phyloP scores from a whole-genome alignment of 2,113 vertebrate genomes.

The Andinoacara biseriatus region DNA sequence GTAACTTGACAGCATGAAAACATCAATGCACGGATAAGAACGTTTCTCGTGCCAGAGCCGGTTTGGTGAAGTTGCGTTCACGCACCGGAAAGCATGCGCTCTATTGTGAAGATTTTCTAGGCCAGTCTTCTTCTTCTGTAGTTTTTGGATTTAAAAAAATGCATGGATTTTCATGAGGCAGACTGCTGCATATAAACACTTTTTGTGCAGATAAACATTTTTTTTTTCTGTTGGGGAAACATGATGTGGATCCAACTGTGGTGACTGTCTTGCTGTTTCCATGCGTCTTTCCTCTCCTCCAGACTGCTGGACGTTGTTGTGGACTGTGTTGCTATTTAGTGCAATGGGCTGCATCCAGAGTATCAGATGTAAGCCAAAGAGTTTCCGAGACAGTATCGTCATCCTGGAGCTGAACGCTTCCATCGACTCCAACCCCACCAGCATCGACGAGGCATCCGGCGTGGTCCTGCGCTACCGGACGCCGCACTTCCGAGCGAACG shows the following conservation, averaged over 20 bases:
- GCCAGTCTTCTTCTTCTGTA: conserved; percentile 10
- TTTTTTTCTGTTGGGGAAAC: not conserved
- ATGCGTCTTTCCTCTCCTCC: conserved; percentile 84
- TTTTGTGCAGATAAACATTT: conserved; percentile 29
- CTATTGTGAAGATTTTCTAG: conserved; percentile 9
- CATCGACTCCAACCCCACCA: conserved; percentile 95
- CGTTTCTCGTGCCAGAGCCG: conserved; percentile 31
- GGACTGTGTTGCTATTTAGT: conserved; percentile 84
- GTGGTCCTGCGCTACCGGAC: conserved; percentile 97
- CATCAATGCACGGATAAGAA: conserved; percentile 39
- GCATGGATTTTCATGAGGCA: conserved; percentile 49
- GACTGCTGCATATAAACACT: conserved; percentile 19
- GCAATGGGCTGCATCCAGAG: conserved; percentile 99
- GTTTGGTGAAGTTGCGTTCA: conserved; percentile 44
- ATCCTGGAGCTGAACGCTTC: conserved; percentile 93
- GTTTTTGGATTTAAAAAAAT: conserved; percentile 35
- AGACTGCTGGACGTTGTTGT: conserved; percentile 85
- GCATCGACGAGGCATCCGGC: conserved; percentile 95
- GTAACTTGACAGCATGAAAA: conserved; percentile 43
- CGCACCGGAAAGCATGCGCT: conserved; percentile 53
- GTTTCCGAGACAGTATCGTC: conserved; percentile 92
- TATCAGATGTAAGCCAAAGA: conserved; percentile 94
- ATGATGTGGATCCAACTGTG: conserved; percentile 50
- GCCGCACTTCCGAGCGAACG: conserved; percentile 93
- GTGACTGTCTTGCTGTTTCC: conserved; percentile 76